Percentiles rank a stretch among this genome's conserved stretches.
Evolutionary conservation across 2,888 invertebrate genomes (phyloP).

Genomic region (Conchocele bisecta): DNA sequence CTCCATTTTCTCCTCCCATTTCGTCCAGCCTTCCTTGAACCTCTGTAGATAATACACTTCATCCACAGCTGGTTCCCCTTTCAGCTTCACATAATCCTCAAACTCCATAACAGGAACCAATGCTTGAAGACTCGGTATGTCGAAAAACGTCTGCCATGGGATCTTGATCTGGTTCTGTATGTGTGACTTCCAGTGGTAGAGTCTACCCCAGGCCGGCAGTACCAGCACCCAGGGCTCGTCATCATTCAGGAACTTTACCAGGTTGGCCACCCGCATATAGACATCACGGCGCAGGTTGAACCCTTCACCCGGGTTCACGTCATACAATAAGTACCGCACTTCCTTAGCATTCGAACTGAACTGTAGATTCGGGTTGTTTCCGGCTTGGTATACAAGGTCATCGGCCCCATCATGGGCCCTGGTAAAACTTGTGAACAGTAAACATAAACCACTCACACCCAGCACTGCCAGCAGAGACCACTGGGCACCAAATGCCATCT

Average conservation of each 20-base stretch:
- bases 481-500: too few species aligned
- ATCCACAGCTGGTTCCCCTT: constrained; percentile 87
- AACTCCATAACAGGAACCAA: constrained; percentile 95
- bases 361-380: constrained; percentile 37
- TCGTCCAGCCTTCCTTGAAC: constrained; percentile 92
- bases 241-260: constrained; percentile 88
- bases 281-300: constrained; percentile 98
- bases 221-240: constrained; percentile 86
- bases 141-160: constrained; percentile 94
- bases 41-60: constrained; percentile 92
- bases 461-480: too few species aligned
- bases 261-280: constrained; percentile 94
- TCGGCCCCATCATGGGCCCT: constrained; percentile 40
- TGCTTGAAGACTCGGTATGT: constrained; percentile 89
- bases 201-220: constrained; percentile 94
- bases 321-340: constrained; percentile 91
- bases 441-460: too few species aligned
- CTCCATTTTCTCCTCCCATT: constrained; percentile 93
- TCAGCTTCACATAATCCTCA: constrained; percentile 88
- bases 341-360: constrained; percentile 37
- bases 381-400: constrained; percentile 27
- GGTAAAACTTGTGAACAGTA: too few species aligned
- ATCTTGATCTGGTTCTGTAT: constrained; percentile 85
- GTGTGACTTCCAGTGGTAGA: constrained; percentile 92
- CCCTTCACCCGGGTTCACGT: constrained; percentile 97